Evolutionary conservation across 2,888 invertebrate species (phyloP), one percentile per base, ranked within the genome.

Genomic region (Sarcophaga variegata): DNA sequence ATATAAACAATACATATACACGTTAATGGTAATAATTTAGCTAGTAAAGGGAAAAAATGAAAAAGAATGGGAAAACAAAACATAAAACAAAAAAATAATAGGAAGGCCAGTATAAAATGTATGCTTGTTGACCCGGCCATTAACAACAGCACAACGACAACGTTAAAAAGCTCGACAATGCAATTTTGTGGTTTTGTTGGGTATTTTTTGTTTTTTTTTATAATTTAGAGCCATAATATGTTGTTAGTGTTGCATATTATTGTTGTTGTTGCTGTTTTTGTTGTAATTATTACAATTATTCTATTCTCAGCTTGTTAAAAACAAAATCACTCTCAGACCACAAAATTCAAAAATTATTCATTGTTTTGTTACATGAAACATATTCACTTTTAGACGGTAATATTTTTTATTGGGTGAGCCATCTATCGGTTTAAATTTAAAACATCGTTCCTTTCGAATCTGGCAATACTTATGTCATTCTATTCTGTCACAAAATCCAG

Each of bases 101-200:
- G 37, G 4, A 54, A 54, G 17, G 54, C 14, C 54, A 54, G 54
- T 54, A 54, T 54, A 54, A 17, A 54, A 54, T 54, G 14, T 54
- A 54, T 83, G 74, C 83, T 66, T 72, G 66, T 79, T 84, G 79
- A 84, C 75, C 84, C 71, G 84, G 81, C 83, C 81, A 84, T 76
- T 81, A 69, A 72, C n/a, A 45, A 77, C 20, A 27, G 4, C 22
- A 60, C 59, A 45, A 27, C 47, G 64, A 45, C 11, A 76, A 27
- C 82, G n/a, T 62, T 62, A 71, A 76, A 82, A 79, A 84, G 66
- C 67, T 82, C 75, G 49, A 80, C 87, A 87, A 79, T 84, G 84
- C 79, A 87, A 84, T 87, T 87, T 87, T 87, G 87, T 69, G 87
- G 84, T 82, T 84, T 54, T 54, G 54, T 54, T 54, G 12, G 14